Percentiles rank a stretch among this genome's conserved stretches.
These are phyloP conservation scores for Trachelipus rathkii DNA, from an alignment of 1,140 invertebrate species.

Conservation along the genomic window DNA sequence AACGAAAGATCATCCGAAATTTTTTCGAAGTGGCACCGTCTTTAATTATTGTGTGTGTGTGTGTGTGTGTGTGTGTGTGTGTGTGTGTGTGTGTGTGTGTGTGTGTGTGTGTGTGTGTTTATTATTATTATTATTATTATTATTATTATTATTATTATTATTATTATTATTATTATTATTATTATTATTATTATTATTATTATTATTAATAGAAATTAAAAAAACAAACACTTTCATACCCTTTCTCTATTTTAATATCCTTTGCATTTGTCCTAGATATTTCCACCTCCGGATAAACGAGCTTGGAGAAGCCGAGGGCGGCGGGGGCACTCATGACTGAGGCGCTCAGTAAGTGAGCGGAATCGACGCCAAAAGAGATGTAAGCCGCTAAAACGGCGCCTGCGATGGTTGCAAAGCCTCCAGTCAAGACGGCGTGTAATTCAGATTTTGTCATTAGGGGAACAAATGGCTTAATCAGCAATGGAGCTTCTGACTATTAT, in stretches of 20 bases:
- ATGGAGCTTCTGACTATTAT: conserved; percentile 76
- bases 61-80: too few relatives aligned
- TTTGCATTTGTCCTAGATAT: conserved; percentile 65
- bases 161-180: too few relatives aligned
- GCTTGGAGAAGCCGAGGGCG: conserved; percentile 79
- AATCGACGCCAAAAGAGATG: conserved; percentile 79
- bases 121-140: too few relatives aligned
- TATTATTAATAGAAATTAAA: too few relatives aligned
- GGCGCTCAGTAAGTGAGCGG: conserved; percentile 77
- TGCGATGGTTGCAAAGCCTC: conserved; percentile 91
- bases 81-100: too few relatives aligned
- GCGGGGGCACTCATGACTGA: conserved; percentile 93
- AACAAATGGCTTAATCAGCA: conserved; percentile 83
- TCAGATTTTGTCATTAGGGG: conserved; percentile 79
- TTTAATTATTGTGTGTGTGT: too few relatives aligned
- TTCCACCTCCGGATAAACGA: conserved; percentile 85
- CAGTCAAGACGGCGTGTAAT: conserved; percentile 85
- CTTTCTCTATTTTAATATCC: conserved; percentile 56
- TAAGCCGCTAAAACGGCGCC: conserved; percentile 90
- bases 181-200: too few relatives aligned
- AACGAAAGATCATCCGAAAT: too few relatives aligned
- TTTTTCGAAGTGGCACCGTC: too few relatives aligned
- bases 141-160: too few relatives aligned
- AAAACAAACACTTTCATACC: too few relatives aligned
- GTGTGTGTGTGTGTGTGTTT: too few relatives aligned